Evolutionary conservation across 2,888 invertebrate genomes (phyloP).

Genomic region (Liposcelis brunnea): DNA sequence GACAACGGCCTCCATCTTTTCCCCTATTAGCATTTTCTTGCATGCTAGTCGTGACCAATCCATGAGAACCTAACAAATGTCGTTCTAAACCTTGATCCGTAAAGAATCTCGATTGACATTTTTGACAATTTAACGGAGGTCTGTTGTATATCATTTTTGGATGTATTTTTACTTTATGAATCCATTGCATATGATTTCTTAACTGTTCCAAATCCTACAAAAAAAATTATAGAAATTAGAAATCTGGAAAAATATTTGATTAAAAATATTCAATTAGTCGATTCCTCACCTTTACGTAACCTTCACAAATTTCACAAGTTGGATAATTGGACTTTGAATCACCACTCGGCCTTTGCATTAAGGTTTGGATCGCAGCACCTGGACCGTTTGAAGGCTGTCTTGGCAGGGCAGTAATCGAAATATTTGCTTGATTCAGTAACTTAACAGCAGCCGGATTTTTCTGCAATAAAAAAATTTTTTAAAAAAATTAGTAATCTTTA

Average conservation of each 20-base stretch:
- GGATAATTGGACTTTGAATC: constrained; percentile 62
- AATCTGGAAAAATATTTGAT: background rate
- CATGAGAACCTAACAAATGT: constrained; percentile 85
- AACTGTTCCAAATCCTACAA: constrained; percentile 68
- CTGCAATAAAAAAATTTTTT: constrained; percentile 14
- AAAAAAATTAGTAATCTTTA: no score
- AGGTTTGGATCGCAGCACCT: constrained; percentile 26
- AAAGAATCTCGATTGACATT: constrained; percentile 92
- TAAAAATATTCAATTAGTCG: constrained; percentile 5
- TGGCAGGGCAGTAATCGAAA: constrained; percentile 77
- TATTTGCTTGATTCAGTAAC: constrained; percentile 59
- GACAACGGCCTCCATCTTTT: constrained; percentile 86
- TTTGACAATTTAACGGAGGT: constrained; percentile 88
- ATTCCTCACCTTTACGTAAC: constrained; percentile 64
- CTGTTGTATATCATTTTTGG: constrained; percentile 90
- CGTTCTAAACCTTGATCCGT: constrained; percentile 86
- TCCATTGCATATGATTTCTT: constrained; percentile 94
- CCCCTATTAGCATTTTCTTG: constrained; percentile 90
- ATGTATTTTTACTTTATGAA: constrained; percentile 92
- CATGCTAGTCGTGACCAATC: constrained; percentile 88
- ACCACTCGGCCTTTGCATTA: constrained; percentile 25
- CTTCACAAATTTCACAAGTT: constrained; percentile 93
- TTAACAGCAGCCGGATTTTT: constrained; percentile 28
- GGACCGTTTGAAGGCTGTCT: constrained; percentile 38
- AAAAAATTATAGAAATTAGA: constrained; percentile 9